Evolutionary conservation across 2,113 vertebrate genomes (phyloP), one percentile per base, ranked within the genome.

Genomic region (Salvator merianae): DNA sequence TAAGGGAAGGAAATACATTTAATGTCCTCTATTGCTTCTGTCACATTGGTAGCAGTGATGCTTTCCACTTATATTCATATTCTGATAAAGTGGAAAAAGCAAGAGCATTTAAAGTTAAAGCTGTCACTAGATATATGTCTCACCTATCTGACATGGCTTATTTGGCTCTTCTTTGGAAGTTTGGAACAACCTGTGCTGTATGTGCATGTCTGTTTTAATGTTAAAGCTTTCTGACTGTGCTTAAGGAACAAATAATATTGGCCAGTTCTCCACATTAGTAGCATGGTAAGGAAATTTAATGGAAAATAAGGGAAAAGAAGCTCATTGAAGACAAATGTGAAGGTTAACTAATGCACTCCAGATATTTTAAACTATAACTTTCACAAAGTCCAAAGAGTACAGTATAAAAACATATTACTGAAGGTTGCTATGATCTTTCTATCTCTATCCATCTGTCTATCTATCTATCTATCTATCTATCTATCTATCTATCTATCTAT

Each of bases 81-180:
- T 16, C 13, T 83, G 53, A 74, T n/a, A 80, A 86, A 86, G 55
- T 24, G 79, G 80, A 14, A 75, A 26, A 32, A 78, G 4, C 26
- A 75, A 70, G 14, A 82, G 59, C 70, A 47, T 4, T 84, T 80
- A 36, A 16, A 73, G 26, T 40, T 86, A 88, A 69, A 82, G 12
- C 12, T 69, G 32, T 26, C 47, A 77, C 16, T 9, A 22, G 20
- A 70, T 87, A 73, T 7, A 47, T 34, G 71, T 4, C 38, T 84
- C 40, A 68, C 38, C 24, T 74, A 26, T 4, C n/a, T 12, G 69
- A 13, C 50, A 43, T 76, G 59, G 71, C 68, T 63, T 0, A n/a
- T 20, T 47, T 3, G 10, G 55, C 2, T 4, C 4, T 77, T 24
- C 66, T 70, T 70, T 53, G 30, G 66, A 69, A 53, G 66, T 2